Conservation (phyloP, 2,888 invertebrate species). For the Hirudinaria manillensis region DNA sequence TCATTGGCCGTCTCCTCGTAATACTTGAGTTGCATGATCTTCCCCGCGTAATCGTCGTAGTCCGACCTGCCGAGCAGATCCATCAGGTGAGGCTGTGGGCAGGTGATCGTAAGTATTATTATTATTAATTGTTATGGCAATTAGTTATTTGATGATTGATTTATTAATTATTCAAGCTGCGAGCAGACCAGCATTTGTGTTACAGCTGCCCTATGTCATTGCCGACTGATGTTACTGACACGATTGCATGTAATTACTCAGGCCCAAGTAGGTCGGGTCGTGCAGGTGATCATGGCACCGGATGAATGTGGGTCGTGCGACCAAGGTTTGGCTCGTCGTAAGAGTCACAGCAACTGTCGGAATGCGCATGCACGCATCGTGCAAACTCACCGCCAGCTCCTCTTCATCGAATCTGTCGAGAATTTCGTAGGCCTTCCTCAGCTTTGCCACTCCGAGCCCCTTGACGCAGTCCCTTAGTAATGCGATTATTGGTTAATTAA, state of each 20-base stretch:
- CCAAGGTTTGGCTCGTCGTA: no score
- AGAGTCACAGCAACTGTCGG: no score
- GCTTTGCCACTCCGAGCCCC: slow-evolving; percentile 47
- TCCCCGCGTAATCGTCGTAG: slow-evolving; percentile 53
- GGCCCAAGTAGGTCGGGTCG: no score
- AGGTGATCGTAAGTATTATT: background rate
- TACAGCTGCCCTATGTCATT: no score
- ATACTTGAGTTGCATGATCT: slow-evolving; percentile 55
- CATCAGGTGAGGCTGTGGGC: slow-evolving; percentile 48
- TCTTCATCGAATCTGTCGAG: slow-evolving; percentile 51
- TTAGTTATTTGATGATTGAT: background rate
- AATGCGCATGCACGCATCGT: no score
- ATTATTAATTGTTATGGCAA: background rate
- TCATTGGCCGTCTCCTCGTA: slow-evolving; percentile 48
- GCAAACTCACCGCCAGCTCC: slow-evolving; percentile 49
- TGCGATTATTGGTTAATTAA: background rate
- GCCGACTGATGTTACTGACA: no score
- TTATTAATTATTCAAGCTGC: background rate
- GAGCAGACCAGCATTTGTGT: no score
- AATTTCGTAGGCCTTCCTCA: slow-evolving; percentile 51
- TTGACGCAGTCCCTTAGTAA: slow-evolving; percentile 50
- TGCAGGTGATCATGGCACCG: no score
- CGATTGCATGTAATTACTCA: no score
- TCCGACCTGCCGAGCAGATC: slow-evolving; percentile 48
- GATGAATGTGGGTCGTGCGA: no score